Base-by-base conservation (phyloP, 2,797 vertebrate species). In the Gymnodraco acuticeps region DNA sequence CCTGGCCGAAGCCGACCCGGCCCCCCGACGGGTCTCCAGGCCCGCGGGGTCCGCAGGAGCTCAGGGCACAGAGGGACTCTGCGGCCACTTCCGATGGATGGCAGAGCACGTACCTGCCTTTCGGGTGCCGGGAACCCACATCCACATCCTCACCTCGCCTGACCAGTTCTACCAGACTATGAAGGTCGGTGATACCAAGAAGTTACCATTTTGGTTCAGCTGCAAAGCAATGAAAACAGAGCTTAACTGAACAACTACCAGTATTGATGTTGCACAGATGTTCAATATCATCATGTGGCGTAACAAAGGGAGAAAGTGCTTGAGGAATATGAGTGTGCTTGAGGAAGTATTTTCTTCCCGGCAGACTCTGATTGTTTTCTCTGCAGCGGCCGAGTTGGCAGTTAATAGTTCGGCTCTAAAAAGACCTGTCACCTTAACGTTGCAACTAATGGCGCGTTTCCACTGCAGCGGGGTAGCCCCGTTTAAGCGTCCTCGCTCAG, bases 81-180 rank as follows among this genome's bases (percentile, higher is more conserved):
- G 81, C 38, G 2, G 82, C 20, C 92, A 86, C 43, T 99, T 99
- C 91, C 92, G 93, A 76, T 99, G 98, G 98, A 97, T 99, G 91
- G 91, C 96, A 3, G 97, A 97, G 65, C 92, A 98, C 15, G 96
- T 97, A 1, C 98, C 98, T 0, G 97, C 96, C 64, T 99, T 99
- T 20, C 93, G 95, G 1, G 95, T 99, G 58, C 96, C 95, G 8
- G 97, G 98, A 38, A 88, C 94, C 0, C 95, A 91, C 0, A 89
- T 99, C 75, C 96, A 94, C 64, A 91, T 99, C 14, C 96, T 99
- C 15, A 94, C 92, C 1, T 97, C 97, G 10, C 98, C 98, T 0
- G 81, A 94, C 0, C 97, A 99, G 89, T 99, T 99, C 90, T 99
- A 98, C 70, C 96, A 97, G 80, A 90, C 96, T 27, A 95, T 99